A percentile compares a stretch with the other conserved stretches of the same genome.
Evolutionary conservation across 2,888 invertebrate genomes (phyloP).

Genomic region (Patella pellucida): DNA sequence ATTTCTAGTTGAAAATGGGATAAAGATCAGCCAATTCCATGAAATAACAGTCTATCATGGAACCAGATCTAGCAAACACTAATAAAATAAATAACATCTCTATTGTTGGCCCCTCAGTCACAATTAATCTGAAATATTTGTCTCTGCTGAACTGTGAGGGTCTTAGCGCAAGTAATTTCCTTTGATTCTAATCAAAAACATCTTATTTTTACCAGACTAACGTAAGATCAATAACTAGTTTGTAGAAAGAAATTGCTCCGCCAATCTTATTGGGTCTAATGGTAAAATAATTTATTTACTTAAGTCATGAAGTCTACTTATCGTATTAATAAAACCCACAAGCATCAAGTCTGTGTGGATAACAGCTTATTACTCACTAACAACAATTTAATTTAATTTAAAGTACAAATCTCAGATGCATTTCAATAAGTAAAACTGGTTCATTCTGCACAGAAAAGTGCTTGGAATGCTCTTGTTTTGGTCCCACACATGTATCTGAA

Average conservation of each 20-base stretch:
- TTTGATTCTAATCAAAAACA: slow-evolving; percentile 1
- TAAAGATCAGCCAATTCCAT: slow-evolving; percentile 1
- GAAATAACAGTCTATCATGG: neutral
- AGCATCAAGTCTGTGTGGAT: too few relatives aligned
- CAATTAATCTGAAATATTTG: slow-evolving; percentile 3
- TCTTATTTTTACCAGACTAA: neutral
- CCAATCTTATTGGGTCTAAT: neutral
- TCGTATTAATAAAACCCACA: too few relatives aligned
- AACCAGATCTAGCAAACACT: neutral
- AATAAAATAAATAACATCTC: slow-evolving; percentile 7
- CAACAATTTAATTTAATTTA: too few relatives aligned
- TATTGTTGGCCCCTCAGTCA: neutral
- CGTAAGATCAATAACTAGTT: neutral
- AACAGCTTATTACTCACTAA: too few relatives aligned
- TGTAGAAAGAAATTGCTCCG: neutral
- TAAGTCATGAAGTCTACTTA: neutral
- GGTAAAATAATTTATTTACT: neutral
- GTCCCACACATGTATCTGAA: too few relatives aligned
- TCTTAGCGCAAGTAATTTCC: neutral
- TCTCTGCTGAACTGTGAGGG: neutral
- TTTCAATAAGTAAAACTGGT: too few relatives aligned
- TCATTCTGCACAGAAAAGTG: too few relatives aligned
- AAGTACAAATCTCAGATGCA: too few relatives aligned
- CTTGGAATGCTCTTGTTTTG: too few relatives aligned
- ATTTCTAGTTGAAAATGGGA: too few relatives aligned